Base-by-base conservation (phyloP, 2,797 vertebrate genomes). In the Chromobotia macracanthus region DNA sequence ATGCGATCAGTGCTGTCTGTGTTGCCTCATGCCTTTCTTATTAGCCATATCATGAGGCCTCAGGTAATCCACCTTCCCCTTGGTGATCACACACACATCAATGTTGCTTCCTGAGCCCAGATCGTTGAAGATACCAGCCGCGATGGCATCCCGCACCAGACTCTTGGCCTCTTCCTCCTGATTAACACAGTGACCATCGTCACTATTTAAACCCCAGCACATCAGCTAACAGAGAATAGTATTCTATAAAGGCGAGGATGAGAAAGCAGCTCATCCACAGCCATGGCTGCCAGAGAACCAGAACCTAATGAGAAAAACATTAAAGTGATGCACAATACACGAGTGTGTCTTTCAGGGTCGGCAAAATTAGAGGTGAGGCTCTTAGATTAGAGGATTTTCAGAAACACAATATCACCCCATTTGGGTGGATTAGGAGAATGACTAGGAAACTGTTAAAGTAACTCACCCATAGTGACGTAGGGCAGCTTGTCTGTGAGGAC, bases 381-480 rank as follows among this genome's bases (percentile, higher is more conserved):
- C n/a, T n/a, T n/a, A n/a, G n/a, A n/a, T n/a, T n/a, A n/a, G n/a
- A n/a, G n/a, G n/a, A n/a, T n/a, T n/a, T n/a, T n/a, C n/a, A n/a
- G n/a, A n/a, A n/a, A n/a, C n/a, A n/a, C n/a, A n/a, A n/a, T n/a
- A n/a, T n/a, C n/a, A n/a, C n/a, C n/a, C n/a, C n/a, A 19, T 41
- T n/a, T 35, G n/a, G n/a, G n/a, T 41, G 9, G 7, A 41, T 23
- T 12, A 1, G 15, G 46, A 56, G 23, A 56, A 23, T 55, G 46
- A 72, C 38, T 58, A n/a, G 7, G 19, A 12, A 0, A 10, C n/a
- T 25, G 13, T 19, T 13, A 25, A 48, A 25, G 72, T n/a, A 16
- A 94, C 96, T 93, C 81, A 99, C 97, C 97, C 97, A 99, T 99
- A 60, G 97, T 99, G 86, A 99, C 97, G 0, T 98, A 99, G 35